Conservation (phyloP, 1,140 invertebrate species). For the Araneus ventricosus region DNA sequence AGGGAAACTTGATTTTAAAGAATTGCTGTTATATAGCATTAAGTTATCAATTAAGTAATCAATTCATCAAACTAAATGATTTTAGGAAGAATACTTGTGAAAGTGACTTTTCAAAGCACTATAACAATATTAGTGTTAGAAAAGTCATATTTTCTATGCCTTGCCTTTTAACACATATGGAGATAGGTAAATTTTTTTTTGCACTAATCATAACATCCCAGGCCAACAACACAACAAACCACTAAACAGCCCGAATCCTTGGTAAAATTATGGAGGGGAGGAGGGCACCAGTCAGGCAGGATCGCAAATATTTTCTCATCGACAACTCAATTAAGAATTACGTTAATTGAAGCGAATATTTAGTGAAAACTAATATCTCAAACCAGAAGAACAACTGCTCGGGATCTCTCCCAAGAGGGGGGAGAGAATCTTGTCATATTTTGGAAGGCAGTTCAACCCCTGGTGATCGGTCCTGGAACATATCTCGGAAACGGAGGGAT, state of each 20-base stretch:
- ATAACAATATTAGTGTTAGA: no score
- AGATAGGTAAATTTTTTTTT: no score
- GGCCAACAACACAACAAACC: neutral
- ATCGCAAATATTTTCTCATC: slow-evolving; percentile 30
- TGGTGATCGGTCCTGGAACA: neutral
- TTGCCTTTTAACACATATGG: no score
- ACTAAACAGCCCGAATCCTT: neutral
- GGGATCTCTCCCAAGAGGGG: neutral
- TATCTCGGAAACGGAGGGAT: neutral
- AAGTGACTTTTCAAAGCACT: no score
- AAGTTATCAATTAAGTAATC: no score
- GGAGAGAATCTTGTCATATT: neutral
- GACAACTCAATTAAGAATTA: slow-evolving; percentile 44
- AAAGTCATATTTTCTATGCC: no score
- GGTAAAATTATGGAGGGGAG: neutral
- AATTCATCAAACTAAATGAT: no score
- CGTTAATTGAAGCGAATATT: slow-evolving; percentile 25
- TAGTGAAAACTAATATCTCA: neutral
- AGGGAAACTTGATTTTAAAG: no score
- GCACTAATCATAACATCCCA: neutral
- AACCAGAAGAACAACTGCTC: slow-evolving; percentile 17
- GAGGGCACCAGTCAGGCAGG: no score
- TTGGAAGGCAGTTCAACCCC: slow-evolving; percentile 5
- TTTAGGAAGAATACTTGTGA: no score
- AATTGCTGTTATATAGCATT: no score